Evolutionary conservation across 2,113 vertebrate genomes (phyloP), one percentile per base, ranked within the genome.

Genomic region (Recurvirostra avosetta): DNA sequence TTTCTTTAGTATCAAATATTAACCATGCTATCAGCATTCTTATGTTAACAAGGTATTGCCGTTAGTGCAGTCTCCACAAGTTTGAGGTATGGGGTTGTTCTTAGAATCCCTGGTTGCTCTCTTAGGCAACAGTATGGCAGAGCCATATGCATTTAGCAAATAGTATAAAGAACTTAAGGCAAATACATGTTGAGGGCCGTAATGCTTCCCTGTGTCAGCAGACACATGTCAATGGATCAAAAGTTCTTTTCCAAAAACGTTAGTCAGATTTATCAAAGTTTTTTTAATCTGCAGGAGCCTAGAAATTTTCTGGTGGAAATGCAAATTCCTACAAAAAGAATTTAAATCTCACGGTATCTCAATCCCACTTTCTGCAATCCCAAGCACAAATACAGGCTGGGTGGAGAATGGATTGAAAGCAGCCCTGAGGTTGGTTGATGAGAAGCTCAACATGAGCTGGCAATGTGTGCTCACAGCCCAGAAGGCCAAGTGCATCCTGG

Each of bases 151-250:
- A 2, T 43, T 63, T 49, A 81, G 5, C 18, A 62, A 86, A 58
- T n/a, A 26, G 26, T 11, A 38, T 9, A 55, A 81, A 62, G 29
- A 76, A 66, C 43, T 71, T 86, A 25, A 63, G 27, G 15, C 53
- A 87, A 90, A 75, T 27, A 43, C 22, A 19, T 11, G 3, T 5
- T n/a, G 25, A 77, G 6, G 25, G 41, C 62, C 85, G 16, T 18
- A 71, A 56, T 21, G 12, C 30, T 65, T 94, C 18, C 49, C 40
- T 58, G 11, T 49, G 17, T 65, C 21, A 88, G 23, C 25, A 53
- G 41, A 76, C 29, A 70, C 2, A 3, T 10, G 2, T 63, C 0
- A 0, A 40, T 22, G 3, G 1, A 2, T 58, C 40, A 80, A 5
- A 85, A 82, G 7, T 53, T 58, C 5, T 73, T 29, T 55, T 66